Conservation (phyloP, 2,113 vertebrate genomes). For the Anarrhichthys ocellatus region DNA sequence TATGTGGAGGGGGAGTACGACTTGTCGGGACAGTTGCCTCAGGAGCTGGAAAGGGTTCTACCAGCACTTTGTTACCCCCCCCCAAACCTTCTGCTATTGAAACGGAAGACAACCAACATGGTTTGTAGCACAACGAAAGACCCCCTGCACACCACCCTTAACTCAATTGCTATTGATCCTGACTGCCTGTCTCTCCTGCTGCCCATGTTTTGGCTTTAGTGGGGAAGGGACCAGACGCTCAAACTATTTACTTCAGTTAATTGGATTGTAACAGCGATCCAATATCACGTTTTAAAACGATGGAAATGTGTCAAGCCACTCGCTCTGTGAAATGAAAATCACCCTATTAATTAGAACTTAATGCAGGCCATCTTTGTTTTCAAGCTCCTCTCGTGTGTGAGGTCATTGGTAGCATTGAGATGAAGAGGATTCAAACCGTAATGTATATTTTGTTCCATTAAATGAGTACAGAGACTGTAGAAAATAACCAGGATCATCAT, state of each 20-base stretch:
- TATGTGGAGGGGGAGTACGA: slow-evolving; percentile 40
- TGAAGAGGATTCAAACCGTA: slow-evolving; percentile 2
- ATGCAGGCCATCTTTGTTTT: slow-evolving; percentile 50
- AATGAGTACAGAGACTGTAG: neutral
- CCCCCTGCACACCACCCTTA: slow-evolving; percentile 66
- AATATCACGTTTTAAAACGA: slow-evolving; percentile 71
- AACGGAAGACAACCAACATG: slow-evolving; percentile 74
- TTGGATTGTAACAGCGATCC: slow-evolving; percentile 76
- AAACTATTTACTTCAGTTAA: slow-evolving; percentile 75
- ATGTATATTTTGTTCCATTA: slow-evolving; percentile 1
- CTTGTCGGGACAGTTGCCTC: slow-evolving; percentile 73
- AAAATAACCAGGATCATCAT: slow-evolving; percentile 43
- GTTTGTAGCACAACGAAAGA: slow-evolving; percentile 76
- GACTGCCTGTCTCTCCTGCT: slow-evolving; percentile 64
- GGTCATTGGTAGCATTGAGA: slow-evolving; percentile 22
- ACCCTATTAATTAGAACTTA: slow-evolving; percentile 64
- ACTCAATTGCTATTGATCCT: slow-evolving; percentile 82
- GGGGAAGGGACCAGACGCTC: slow-evolving; percentile 45
- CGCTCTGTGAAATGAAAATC: slow-evolving; percentile 57
- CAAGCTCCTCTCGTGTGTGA: neutral
- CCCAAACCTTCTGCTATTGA: slow-evolving; percentile 61
- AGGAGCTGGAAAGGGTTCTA: slow-evolving; percentile 77
- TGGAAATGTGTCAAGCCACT: slow-evolving; percentile 72
- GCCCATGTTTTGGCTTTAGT: slow-evolving; percentile 57
- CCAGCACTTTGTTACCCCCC: slow-evolving; percentile 67